Base-by-base conservation (phyloP, 2,888 invertebrate species). In the Spicauda simplicius region DNA sequence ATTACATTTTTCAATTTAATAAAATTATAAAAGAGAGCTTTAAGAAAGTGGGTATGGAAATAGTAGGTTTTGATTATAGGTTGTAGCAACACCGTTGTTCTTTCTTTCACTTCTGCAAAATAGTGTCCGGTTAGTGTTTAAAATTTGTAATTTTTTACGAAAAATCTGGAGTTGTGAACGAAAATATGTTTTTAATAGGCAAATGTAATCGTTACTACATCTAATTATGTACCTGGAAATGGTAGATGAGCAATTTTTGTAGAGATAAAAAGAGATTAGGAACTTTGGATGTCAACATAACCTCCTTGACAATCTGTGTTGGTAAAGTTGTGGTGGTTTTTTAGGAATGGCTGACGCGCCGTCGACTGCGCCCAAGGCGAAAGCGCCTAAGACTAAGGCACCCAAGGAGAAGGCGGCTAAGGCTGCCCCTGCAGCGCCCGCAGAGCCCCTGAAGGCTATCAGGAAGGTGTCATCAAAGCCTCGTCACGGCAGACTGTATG, bases 401-500 rank as follows among this genome's bases (percentile, higher is more conserved):
- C 88, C 93, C 52, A 94, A 95, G 86, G 93, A 94, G 79, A 95
- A 95, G 84, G 88, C 87, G 48, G 85, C 88, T 0, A 94, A 94
- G 76, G 93, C 90, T 64, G 90, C 94, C n/a, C 94, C 94, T 55
- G 94, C 93, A 70, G 93, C 93, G 33, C 92, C 94, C 45, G 94
- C 94, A 57, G 91, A 94, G 73, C 88, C 94, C 69, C 85, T 92
- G 12, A 94, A 94, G 78, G 90, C 94, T 57, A 78, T 88, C 70
- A 90, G 93, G 73, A 93, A 93, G 77, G 88, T 89, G 61, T 85
- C 92, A 84, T 95, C 77, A 77, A 93, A 92, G 79, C 80, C 93
- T 59, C 91, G 97, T 72, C 97, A 97, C 84, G 97, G 97, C 69
- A 95, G 99, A 79, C 94, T 99, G 59, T 99, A 99, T 84, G 98